These are phyloP conservation scores for Corticium candelabrum DNA, from an alignment of 37 sponge, comb jelly and placozoan species.

Conservation along the genomic window DNA sequence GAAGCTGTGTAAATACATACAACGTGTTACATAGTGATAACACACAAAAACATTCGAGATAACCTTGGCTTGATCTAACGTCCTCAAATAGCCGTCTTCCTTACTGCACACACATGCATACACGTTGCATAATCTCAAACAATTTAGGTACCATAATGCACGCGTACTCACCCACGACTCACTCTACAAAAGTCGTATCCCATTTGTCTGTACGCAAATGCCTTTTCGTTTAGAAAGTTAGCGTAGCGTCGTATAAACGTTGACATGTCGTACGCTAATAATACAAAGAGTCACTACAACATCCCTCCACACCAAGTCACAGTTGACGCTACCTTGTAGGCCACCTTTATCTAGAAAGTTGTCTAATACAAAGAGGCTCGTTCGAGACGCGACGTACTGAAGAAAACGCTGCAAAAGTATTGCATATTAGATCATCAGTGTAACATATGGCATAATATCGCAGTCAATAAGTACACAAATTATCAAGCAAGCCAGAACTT, in stretches of 20 bases:
- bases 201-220: conserved; percentile 37
- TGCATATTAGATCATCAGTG: background rate
- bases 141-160: background rate
- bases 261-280: conserved; percentile 54
- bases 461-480: background rate
- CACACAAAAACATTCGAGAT: too few species aligned
- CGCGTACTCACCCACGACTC: conserved; percentile 9
- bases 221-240: conserved; percentile 34
- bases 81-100: conserved; percentile 40
- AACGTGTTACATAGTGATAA: too few species aligned
- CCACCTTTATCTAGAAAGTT: conserved; percentile 36
- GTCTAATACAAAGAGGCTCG: conserved; percentile 37
- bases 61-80: conserved; percentile 44
- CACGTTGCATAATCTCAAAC: background rate
- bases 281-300: background rate
- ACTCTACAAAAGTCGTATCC: conserved; percentile 61
- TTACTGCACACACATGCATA: conserved; percentile 20
- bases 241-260: conserved; percentile 55
- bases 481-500: background rate
- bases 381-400: conserved; percentile 74
- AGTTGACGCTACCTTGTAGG: conserved; percentile 20
- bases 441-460: background rate
- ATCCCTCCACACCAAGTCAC: background rate
- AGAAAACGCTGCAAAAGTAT: conserved; percentile 47
- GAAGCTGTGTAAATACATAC: conserved; percentile 18